Base-by-base conservation (phyloP, 1,140 invertebrate genomes). In the Drosophila lini region DNA sequence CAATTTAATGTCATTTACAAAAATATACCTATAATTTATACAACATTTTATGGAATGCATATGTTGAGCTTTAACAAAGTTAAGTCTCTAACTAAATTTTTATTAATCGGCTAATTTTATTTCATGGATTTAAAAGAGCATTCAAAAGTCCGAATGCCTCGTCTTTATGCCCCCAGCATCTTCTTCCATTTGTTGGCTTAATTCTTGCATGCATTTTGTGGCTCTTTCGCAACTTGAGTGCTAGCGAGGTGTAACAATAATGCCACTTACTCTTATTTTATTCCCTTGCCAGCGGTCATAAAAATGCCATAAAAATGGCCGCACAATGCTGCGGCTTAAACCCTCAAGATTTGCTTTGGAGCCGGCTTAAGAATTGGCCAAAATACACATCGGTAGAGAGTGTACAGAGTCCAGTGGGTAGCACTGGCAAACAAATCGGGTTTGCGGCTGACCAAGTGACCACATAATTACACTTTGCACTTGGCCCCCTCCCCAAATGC, bases 401-500 rank as follows among this genome's bases (percentile, higher is more conserved):
- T 60, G 34, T 11, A 22, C 16, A 44, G 13, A 40, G 48, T 53
- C 34, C 52, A 15, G 52, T 36, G 52, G 34, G 52, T 16, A 22
- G 28, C 16, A 64, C 16, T 31, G 57, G 59, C 28, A 45, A 62
- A 71, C 40, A 61, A 56, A 71, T 68, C 71, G 63, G 56, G 40
- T 81, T 64, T 65, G 67, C 57, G 53, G 74, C 52, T 64, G 64
- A 77, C 83, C 77, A 69, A 70, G 68, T 78, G 80, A 86, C 83
- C 83, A 89, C 83, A 89, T 86, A 86, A 86, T 86, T 86, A 86
- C 83, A 71, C 67, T 64, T 53, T 88, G 80, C 83, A 80, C 80
- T 86, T 83, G 64, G 28, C 9, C 48, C 48, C 79, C 76, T 65
- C 56, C 50, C 44, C 44, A 56, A 53, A 53, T 53, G 52, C 8